Conservation (phyloP, 2,888 invertebrate species). For the Alsophila aescularia region DNA sequence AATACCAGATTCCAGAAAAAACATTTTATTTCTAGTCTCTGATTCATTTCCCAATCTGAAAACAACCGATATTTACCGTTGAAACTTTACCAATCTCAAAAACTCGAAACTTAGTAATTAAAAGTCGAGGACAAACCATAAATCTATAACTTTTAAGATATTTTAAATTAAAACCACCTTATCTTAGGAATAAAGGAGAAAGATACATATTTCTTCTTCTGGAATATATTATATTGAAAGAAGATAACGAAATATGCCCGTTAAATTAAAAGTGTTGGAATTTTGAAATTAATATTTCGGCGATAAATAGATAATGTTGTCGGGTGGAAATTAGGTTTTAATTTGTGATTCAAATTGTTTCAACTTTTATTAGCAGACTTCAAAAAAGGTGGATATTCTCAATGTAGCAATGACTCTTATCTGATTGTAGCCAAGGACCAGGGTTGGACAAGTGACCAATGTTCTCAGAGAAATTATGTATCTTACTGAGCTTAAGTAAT, state of each 20-base stretch:
- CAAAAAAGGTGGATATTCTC: too few species aligned
- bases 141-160: conserved; percentile 73
- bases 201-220: conserved; percentile 6
- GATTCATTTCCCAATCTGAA: conserved; percentile 21
- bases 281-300: conserved; percentile 12
- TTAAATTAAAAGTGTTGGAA: conserved; percentile 17
- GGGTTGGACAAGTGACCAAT: too few species aligned
- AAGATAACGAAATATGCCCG: conserved; percentile 15
- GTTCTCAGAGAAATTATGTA: too few species aligned
- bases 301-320: conserved; percentile 7
- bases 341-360: background rate
- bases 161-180: conserved; percentile 56
- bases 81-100: conserved; percentile 45
- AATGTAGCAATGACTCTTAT: too few species aligned
- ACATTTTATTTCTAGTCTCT: background rate
- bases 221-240: conserved; percentile 16
- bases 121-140: conserved; percentile 61
- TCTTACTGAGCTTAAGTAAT: too few species aligned
- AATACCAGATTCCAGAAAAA: background rate
- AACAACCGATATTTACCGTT: conserved; percentile 38
- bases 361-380: too few species aligned
- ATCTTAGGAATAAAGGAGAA: conserved; percentile 20
- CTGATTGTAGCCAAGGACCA: too few species aligned
- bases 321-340: background rate
- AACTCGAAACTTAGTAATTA: conserved; percentile 65